Evolutionary conservation across 2,113 vertebrate genomes (phyloP).

Genomic region (Marmota flaviventris): DNA sequence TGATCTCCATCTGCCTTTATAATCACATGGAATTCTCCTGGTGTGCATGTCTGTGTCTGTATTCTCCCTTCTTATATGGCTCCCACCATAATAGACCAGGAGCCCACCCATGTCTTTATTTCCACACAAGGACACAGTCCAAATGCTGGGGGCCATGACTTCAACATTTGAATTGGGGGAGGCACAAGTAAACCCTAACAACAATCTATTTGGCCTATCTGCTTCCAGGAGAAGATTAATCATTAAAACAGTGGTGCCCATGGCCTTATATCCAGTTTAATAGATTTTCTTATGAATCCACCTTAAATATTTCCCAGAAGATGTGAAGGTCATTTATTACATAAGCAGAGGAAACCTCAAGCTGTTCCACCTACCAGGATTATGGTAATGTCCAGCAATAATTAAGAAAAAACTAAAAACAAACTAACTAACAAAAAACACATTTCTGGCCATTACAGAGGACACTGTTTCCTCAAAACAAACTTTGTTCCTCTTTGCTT

Average conservation of each 20-base stretch:
- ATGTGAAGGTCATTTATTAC: neutral
- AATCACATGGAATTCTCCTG: neutral
- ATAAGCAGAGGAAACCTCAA: neutral
- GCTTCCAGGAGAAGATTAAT: neutral
- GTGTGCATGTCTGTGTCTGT: neutral
- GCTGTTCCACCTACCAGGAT: too few species aligned
- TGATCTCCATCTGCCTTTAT: neutral
- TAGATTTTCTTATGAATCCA: neutral
- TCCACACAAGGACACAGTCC: neutral
- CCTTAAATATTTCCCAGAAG: neutral
- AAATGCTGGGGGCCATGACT: neutral
- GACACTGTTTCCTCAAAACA: neutral
- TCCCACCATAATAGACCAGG: neutral
- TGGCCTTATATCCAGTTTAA: neutral
- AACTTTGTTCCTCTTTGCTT: neutral
- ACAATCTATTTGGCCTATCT: neutral
- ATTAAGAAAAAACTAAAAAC: neutral
- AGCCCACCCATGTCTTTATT: neutral
- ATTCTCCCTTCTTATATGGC: neutral
- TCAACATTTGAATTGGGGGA: neutral
- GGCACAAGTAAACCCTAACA: too few species aligned
- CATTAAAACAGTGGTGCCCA: neutral
- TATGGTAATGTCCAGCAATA: neutral
- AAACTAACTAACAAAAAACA: too few species aligned
- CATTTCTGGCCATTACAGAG: neutral